A percentile compares a stretch with the other conserved stretches of the same genome.
Conservation (phyloP, 37 sponge, comb jelly and placozoan genomes). For the Geodia barretti region DNA sequence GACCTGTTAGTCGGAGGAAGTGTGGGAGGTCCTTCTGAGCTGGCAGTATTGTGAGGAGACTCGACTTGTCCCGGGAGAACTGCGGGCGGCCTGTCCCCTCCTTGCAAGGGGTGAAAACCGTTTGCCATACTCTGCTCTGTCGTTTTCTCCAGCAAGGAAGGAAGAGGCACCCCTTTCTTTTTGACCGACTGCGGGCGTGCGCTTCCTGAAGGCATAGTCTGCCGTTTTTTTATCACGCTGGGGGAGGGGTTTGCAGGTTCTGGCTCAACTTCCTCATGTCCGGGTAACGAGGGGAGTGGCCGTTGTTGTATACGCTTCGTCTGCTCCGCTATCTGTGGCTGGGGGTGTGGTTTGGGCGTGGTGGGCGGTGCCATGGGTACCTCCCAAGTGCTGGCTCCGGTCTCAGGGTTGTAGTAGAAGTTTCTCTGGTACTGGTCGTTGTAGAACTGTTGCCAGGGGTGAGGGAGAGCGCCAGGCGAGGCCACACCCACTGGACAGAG, state of each 20-base stretch:
- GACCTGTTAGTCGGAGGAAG: slow-evolving; percentile 8
- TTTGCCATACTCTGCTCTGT: too few relatives aligned
- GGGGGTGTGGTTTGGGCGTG: background rate
- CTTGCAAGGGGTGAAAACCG: too few relatives aligned
- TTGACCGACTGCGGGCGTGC: slow-evolving; percentile 11
- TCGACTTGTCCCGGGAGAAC: background rate
- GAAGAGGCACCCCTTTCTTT: background rate
- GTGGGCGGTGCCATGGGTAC: slow-evolving; percentile 27
- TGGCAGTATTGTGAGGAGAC: background rate
- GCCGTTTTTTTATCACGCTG: background rate
- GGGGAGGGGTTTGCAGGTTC: slow-evolving; percentile 12
- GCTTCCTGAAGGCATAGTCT: background rate
- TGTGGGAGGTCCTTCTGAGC: too few relatives aligned
- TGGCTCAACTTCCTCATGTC: background rate
- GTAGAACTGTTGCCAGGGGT: slow-evolving; percentile 47
- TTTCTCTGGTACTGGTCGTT: slow-evolving; percentile 27
- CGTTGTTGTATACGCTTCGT: background rate
- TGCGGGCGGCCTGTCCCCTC: background rate
- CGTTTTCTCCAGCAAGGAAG: too few relatives aligned
- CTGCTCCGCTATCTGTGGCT: background rate
- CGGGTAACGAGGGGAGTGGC: slow-evolving; percentile 19
- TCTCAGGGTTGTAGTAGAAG: slow-evolving; percentile 56
- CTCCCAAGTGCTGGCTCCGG: slow-evolving; percentile 51
- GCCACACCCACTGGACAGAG: too few relatives aligned
- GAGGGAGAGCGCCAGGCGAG: slow-evolving; percentile 19